Evolutionary conservation across 2,888 invertebrate genomes (phyloP).

Genomic region (Limulus polyphemus): DNA sequence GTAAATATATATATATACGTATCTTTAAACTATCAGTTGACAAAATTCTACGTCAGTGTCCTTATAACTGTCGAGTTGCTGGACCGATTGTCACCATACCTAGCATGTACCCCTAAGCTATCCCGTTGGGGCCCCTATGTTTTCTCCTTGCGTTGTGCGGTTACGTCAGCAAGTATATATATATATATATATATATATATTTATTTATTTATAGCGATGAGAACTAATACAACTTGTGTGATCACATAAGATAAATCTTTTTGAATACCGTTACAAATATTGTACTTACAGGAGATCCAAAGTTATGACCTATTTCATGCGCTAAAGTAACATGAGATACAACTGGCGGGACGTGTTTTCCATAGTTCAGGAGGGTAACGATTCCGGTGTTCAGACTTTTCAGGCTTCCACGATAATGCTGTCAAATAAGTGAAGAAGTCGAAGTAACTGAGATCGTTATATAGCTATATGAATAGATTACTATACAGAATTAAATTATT

Average conservation of each 20-base stretch:
- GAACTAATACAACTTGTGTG: slow-evolving; percentile 5
- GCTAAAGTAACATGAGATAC: slow-evolving; percentile 96
- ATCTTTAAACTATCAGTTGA: too few relatives aligned
- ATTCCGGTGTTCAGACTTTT: slow-evolving; percentile 96
- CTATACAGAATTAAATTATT: slow-evolving; percentile 3
- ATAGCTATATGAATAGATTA: not conserved
- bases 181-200: not conserved
- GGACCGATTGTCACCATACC: too few relatives aligned
- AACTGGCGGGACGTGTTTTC: slow-evolving; percentile 93
- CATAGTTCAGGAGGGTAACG: slow-evolving; percentile 92
- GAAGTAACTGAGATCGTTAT: not conserved
- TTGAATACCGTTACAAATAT: not conserved
- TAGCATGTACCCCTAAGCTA: too few relatives aligned
- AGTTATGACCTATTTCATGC: slow-evolving; percentile 99
- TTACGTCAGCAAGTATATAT: not conserved
- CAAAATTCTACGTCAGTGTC: too few relatives aligned
- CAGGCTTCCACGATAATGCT: slow-evolving; percentile 85
- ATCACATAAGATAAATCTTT: not conserved
- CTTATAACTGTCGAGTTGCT: too few relatives aligned
- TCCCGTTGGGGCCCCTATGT: too few relatives aligned
- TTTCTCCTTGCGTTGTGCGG: too few relatives aligned
- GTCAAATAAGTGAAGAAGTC: slow-evolving; percentile 31
- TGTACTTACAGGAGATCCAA: slow-evolving; percentile 81
- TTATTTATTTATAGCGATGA: not conserved
- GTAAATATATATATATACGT: too few relatives aligned